These are phyloP conservation scores for Leptobrachium leishanense DNA, from an alignment of 2,113 vertebrate species.

Conservation along the genomic window DNA sequence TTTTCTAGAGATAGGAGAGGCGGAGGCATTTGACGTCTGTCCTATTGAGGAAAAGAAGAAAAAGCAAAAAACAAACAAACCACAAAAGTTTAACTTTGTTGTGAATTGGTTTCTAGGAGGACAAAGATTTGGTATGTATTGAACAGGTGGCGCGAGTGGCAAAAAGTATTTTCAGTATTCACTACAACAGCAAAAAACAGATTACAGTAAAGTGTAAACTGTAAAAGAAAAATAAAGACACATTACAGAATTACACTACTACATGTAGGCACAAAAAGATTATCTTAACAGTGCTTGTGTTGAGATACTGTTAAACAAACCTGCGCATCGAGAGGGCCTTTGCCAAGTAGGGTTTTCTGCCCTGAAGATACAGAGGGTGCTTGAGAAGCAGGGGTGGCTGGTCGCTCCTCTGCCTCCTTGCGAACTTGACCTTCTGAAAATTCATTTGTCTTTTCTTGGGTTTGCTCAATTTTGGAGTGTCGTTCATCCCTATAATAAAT, in stretches of 20 bases:
- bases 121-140: too few species aligned
- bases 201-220: too few species aligned
- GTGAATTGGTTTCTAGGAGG: too few species aligned
- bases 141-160: too few species aligned
- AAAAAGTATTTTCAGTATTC: too few species aligned
- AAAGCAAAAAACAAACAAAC: not conserved
- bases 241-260: too few species aligned
- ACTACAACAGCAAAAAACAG: too few species aligned
- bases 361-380: slow-evolving; percentile 62
- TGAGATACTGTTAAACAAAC: slow-evolving; percentile 61
- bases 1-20: slow-evolving; percentile 61
- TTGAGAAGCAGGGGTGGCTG: slow-evolving; percentile 63
- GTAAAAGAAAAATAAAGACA: too few species aligned
- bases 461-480: slow-evolving; percentile 75
- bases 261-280: too few species aligned
- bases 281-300: too few species aligned
- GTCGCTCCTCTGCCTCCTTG: slow-evolving; percentile 80
- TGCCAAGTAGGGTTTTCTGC: slow-evolving; percentile 69
- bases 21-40: slow-evolving; percentile 58
- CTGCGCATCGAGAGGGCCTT: slow-evolving; percentile 81
- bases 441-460: slow-evolving; percentile 72
- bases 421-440: slow-evolving; percentile 62
- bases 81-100: not conserved
- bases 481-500: slow-evolving; percentile 55
- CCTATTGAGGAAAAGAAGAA: slow-evolving; percentile 58